A percentile compares a stretch with the other conserved stretches of the same genome.
Conservation (phyloP, 92 coral and sea anemone species). For the Zoanthus sociatus region DNA sequence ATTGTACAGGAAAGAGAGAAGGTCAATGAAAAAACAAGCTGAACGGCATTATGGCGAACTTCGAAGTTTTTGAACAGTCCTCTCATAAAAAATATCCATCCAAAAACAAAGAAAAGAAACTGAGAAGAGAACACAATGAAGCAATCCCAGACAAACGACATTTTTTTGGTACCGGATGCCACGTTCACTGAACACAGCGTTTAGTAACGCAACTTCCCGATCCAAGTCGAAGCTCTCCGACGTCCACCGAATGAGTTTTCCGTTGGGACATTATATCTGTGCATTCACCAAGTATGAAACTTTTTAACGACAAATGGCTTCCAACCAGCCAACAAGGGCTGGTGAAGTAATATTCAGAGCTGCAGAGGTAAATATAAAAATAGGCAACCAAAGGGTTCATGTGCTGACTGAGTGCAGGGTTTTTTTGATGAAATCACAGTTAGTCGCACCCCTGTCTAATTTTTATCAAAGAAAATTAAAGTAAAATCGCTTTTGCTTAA, state of each 20-base stretch:
- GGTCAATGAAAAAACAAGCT: constrained; percentile 91
- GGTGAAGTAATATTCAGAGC: constrained; percentile 90
- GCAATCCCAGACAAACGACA: constrained; percentile 95
- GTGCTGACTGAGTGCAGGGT: background rate
- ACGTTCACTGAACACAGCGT: constrained; percentile 35
- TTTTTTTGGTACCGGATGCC: constrained; percentile 51
- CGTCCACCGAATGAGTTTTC: background rate
- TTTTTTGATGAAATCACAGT: no score
- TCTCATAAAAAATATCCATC: constrained; percentile 99
- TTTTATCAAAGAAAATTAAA: no score
- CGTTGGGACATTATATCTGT: background rate
- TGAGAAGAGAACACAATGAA: constrained; percentile 90
- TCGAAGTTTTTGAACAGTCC: constrained; percentile 96
- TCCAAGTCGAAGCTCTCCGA: constrained; percentile 26
- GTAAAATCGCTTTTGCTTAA: no score
- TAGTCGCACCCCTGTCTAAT: no score
- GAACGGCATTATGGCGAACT: constrained; percentile 92
- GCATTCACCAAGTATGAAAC: background rate
- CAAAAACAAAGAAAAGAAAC: constrained; percentile 92
- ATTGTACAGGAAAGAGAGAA: constrained; percentile 96
- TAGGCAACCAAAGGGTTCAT: no score
- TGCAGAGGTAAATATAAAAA: constrained; percentile 72
- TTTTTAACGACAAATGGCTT: constrained; percentile 81
- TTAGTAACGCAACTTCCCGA: constrained; percentile 6
- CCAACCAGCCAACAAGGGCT: constrained; percentile 35